A percentile compares a stretch with the other conserved stretches of the same genome.
phyloP scores from a whole-genome alignment of 2,888 invertebrate genomes.

The Tigriopus californicus region DNA sequence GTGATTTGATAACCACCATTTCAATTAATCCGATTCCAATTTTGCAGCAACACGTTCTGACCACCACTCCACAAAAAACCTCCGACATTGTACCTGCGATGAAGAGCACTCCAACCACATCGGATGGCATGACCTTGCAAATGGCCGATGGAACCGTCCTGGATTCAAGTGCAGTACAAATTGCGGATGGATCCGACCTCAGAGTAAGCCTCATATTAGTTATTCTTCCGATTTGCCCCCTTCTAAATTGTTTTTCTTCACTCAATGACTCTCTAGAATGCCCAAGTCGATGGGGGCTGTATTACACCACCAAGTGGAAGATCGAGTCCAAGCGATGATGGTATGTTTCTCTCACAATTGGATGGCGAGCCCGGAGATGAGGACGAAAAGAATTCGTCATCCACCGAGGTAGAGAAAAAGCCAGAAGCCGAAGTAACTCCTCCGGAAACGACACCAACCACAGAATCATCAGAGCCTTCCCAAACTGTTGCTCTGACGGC shows the following conservation, averaged over 20 bases:
- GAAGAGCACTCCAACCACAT: background rate
- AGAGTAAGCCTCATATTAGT: background rate
- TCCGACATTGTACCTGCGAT: background rate
- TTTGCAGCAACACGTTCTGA: too few relatives aligned
- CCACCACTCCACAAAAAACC: too few relatives aligned
- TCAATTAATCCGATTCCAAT: too few relatives aligned
- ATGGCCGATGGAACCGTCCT: conserved; percentile 1
- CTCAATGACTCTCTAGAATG: background rate
- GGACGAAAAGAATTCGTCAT: conserved; percentile 3
- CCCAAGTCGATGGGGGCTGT: conserved; percentile 12
- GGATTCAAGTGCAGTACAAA: background rate
- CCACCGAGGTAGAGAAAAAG: conserved; percentile 2
- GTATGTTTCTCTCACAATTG: background rate
- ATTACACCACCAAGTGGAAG: conserved; percentile 5
- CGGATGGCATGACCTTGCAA: background rate
- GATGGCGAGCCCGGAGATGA: conserved; percentile 2
- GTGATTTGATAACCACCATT: too few relatives aligned
- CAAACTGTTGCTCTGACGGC: background rate
- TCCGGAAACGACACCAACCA: too few relatives aligned
- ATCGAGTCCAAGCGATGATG: background rate
- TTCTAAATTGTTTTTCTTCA: too few relatives aligned
- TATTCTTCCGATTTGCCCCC: too few relatives aligned
- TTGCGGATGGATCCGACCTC: background rate
- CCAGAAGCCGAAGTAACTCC: background rate
- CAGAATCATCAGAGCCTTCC: background rate